Base-by-base conservation (phyloP, 2,797 vertebrate genomes). In the Decapterus maruadsi region DNA sequence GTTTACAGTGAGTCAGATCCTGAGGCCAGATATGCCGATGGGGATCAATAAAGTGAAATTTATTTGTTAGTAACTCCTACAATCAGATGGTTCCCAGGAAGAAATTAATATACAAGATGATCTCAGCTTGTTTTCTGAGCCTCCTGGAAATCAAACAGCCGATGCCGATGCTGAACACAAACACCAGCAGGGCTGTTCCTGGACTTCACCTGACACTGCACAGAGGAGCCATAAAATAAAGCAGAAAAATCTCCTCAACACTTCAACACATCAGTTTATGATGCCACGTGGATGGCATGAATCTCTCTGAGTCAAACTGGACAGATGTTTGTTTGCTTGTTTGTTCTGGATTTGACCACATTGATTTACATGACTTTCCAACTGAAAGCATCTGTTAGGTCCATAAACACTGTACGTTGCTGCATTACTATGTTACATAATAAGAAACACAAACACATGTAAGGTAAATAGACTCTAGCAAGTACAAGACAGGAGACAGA, bases 221-320 rank as follows among this genome's bases (percentile, higher is more conserved):
- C 8, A 31, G 29, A 56, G 7, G 46, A 59, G 17, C 29, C 20
- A 26, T 13, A 29, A 78, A 40, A 34, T 34, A 34, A 34, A 34
- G 26, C 38, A 10, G 38, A 40, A 9, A 40, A 9, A 40, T 40
- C 8, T 40, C 8, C 38, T 11, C 10, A 19, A 69, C 36, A 42
- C 19, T 45, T 45, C n/a, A 64, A 22, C 11, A 51, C 42, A 22
- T 50, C 29, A 22, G 22, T 57, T 75, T 46, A 65, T 58, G 29
- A 7, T 8, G 17, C 57, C 65, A 74, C 36, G 22, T 72, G 69
- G 54, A 36, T 55, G 22, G 45, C 42, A 34, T 64, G 40, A n/a
- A 31, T 48, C 22, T 54, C 11, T 45, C 17, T 17, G 38, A 51
- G 16, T 26, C 8, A 31, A 55, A 50, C 4, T 31, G 34, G 56